A percentile compares a stretch with the other conserved stretches of the same genome.
phyloP scores from a whole-genome alignment of 2,888 invertebrate species.

The Hyalella azteca region DNA sequence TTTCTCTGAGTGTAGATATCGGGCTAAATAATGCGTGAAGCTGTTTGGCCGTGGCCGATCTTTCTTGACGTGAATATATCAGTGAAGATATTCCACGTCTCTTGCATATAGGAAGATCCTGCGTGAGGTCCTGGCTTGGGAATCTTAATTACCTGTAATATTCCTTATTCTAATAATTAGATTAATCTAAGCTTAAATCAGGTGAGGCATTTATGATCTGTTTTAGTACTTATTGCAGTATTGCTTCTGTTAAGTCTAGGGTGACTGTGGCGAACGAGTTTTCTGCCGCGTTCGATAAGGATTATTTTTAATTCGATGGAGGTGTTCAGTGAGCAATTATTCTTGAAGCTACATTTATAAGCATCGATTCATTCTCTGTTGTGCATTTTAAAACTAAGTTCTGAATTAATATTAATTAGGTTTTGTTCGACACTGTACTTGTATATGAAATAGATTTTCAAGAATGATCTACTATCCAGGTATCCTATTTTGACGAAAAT shows the following conservation, averaged over 20 bases:
- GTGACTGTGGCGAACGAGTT: not conserved
- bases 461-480: no score
- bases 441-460: no score
- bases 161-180: not conserved
- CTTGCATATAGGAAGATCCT: not conserved
- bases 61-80: not conserved
- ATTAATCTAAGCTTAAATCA: not conserved
- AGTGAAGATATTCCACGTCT: not conserved
- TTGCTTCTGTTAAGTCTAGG: not conserved
- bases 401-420: not conserved
- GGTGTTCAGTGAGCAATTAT: not conserved
- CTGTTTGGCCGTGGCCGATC: not conserved
- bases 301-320: not conserved
- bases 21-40: not conserved
- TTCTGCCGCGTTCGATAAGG: no score
- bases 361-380: not conserved
- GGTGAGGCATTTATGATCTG: conserved; percentile 34
- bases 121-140: not conserved
- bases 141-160: not conserved
- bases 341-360: not conserved
- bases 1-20: not conserved
- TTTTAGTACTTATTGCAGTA: conserved; percentile 23
- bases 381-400: not conserved
- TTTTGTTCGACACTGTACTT: not conserved
- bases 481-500: no score